Percentiles rank a stretch among this genome's conserved stretches.
Evolutionary conservation across 30 jellyfish, hydroid and myxozoan species (phyloP).

Genomic region (Aurelia aurita complex sp. Pacific): DNA sequence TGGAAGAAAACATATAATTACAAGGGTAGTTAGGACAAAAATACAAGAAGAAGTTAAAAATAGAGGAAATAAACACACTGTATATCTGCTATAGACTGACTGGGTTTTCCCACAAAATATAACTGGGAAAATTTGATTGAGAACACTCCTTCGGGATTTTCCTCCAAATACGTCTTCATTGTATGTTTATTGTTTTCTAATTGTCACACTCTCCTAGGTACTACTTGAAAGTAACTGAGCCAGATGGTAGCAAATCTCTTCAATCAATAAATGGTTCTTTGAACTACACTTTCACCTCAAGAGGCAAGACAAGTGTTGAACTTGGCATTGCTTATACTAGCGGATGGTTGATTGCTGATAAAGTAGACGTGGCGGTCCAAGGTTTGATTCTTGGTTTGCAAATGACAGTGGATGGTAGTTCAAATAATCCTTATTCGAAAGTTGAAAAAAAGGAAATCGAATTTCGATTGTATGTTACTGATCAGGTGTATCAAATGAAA

Average conservation of each 20-base stretch:
- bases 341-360: slow-evolving; percentile 47
- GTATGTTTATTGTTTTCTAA: no score
- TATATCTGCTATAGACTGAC: no score
- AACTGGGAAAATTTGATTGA: no score
- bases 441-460: slow-evolving; percentile 18
- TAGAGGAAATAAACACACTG: no score
- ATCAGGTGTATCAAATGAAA: slow-evolving; percentile 39
- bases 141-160: no score
- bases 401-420: not conserved
- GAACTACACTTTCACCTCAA: slow-evolving; percentile 37
- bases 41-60: no score
- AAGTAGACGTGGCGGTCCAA: slow-evolving; percentile 12
- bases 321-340: slow-evolving; percentile 17
- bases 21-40: no score
- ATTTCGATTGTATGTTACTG: slow-evolving; percentile 8
- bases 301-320: slow-evolving; percentile 16
- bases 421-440: not conserved
- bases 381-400: slow-evolving; percentile 31
- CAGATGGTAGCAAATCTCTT: slow-evolving; percentile 29
- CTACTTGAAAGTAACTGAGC: slow-evolving; percentile 30
- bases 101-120: no score
- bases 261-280: not conserved
- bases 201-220: slow-evolving; percentile 6
- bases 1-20: no score
- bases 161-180: no score